Conservation (phyloP, 2,888 invertebrate genomes). For the Sthenelais limicola region DNA sequence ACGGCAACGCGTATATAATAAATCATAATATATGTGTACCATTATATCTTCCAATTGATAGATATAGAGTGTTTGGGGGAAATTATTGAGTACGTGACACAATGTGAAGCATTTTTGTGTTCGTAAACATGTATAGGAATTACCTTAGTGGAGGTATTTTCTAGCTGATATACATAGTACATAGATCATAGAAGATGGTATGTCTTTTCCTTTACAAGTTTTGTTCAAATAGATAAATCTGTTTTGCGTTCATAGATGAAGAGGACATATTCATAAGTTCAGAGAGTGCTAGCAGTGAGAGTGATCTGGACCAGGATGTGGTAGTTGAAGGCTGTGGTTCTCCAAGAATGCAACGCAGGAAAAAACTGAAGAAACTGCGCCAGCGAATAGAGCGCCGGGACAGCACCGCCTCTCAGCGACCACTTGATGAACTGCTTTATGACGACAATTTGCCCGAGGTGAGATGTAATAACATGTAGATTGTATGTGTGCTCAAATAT, state of each 20-base stretch:
- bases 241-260: conserved; percentile 42
- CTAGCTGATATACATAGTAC: too few relatives aligned
- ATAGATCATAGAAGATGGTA: too few relatives aligned
- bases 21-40: too few relatives aligned
- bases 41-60: too few relatives aligned
- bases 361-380: conserved; percentile 71
- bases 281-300: conserved; percentile 45
- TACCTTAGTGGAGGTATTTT: too few relatives aligned
- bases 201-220: too few relatives aligned
- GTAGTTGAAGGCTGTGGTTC: conserved; percentile 84
- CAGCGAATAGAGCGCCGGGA: conserved; percentile 62
- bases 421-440: conserved; percentile 66
- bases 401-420: conserved; percentile 31
- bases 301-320: conserved; percentile 80
- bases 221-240: too few relatives aligned
- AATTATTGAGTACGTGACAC: too few relatives aligned
- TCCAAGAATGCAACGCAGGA: conserved; percentile 84
- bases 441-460: conserved; percentile 71
- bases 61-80: too few relatives aligned
- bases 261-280: conserved; percentile 40
- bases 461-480: conserved; percentile 11
- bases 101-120: too few relatives aligned
- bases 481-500: neutral
- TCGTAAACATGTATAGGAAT: too few relatives aligned
- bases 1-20: too few relatives aligned